Evolutionary conservation across 2,888 invertebrate species (phyloP).

Genomic region (Diogma glabrata): DNA sequence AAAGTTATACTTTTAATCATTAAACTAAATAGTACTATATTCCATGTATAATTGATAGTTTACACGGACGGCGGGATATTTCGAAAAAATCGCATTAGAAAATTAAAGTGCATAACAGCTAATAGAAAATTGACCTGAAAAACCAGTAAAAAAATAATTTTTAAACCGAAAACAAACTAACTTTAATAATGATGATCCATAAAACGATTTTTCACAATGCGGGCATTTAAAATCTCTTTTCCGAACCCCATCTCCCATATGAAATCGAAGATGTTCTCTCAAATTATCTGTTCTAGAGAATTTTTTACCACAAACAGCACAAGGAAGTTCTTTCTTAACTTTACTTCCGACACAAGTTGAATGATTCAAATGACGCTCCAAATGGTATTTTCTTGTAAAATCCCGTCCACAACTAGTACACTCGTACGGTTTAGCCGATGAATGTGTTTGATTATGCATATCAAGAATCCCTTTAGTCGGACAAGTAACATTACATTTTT

Average conservation of each 20-base stretch:
- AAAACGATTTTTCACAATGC: constrained; percentile 54
- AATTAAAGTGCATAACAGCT: neutral
- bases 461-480: constrained; percentile 47
- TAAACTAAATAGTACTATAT: too few relatives aligned
- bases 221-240: constrained; percentile 49
- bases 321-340: constrained; percentile 28
- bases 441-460: constrained; percentile 56
- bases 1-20: too few relatives aligned
- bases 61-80: too few relatives aligned
- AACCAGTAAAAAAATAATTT: constrained; percentile 20
- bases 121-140: too few relatives aligned
- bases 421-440: constrained; percentile 45
- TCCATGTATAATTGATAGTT: too few relatives aligned
- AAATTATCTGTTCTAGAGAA: constrained; percentile 53
- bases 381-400: constrained; percentile 66
- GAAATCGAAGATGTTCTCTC: constrained; percentile 55
- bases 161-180: constrained; percentile 32
- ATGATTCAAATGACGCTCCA: constrained; percentile 55
- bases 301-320: constrained; percentile 34
- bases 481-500: constrained; percentile 54
- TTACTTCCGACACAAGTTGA: constrained; percentile 51
- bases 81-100: neutral
- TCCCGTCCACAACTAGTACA: constrained; percentile 53
- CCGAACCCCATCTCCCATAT: constrained; percentile 46
- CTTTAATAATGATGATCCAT: constrained; percentile 45